A percentile compares a stretch with the other conserved stretches of the same genome.
Conservation (phyloP, 2,797 vertebrate species). For the Anguilla obscura region DNA sequence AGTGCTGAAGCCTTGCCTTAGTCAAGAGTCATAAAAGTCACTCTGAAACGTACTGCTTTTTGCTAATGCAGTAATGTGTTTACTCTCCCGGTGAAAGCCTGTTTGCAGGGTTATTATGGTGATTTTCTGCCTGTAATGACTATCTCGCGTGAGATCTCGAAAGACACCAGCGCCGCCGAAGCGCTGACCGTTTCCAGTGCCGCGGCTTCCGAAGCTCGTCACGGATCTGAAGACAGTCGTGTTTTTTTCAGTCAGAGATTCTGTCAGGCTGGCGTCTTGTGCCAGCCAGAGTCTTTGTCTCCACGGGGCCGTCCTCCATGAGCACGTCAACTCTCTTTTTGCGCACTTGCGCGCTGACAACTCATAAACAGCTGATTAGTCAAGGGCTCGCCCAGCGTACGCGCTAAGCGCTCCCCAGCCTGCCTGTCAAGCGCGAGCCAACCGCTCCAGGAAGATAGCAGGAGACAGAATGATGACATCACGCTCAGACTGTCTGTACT, state of each 20-base stretch:
- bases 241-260: conserved; percentile 25
- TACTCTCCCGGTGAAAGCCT: not conserved
- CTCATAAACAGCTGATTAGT: conserved; percentile 67
- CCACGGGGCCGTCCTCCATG: conserved; percentile 32
- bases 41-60: not conserved
- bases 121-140: not conserved
- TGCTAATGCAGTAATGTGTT: not conserved
- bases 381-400: conserved; percentile 51
- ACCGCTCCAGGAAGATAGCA: conserved; percentile 34
- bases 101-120: not conserved
- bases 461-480: conserved; percentile 55
- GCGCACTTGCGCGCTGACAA: conserved; percentile 48
- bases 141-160: not conserved
- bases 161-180: not conserved
- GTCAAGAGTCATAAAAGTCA: conserved; percentile 21
- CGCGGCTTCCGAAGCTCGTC: not conserved
- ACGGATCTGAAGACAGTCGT: not conserved
- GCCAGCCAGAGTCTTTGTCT: not conserved
- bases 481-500: conserved; percentile 52
- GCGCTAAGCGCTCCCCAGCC: conserved; percentile 55
- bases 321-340: conserved; percentile 38
- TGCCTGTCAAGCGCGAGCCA: conserved; percentile 52
- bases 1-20: conserved; percentile 41
- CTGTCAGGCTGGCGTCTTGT: conserved; percentile 21
- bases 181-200: not conserved